Conservation (phyloP, 1,140 invertebrate genomes). For the Drosophila insularis region DNA sequence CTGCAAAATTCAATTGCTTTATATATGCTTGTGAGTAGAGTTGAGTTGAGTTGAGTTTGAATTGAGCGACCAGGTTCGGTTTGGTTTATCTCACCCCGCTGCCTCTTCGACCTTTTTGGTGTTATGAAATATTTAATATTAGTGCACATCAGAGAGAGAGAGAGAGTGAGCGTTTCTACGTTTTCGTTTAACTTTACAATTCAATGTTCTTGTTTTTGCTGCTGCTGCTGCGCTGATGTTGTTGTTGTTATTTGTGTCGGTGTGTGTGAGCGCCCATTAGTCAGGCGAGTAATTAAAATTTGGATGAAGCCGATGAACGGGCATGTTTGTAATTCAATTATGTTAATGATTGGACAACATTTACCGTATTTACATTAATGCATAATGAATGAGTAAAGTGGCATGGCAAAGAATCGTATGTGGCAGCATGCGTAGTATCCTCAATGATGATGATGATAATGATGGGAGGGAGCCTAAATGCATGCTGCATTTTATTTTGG, state of each 20-base stretch:
- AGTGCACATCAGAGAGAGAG: not conserved
- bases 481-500: constrained; percentile 55
- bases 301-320: constrained; percentile 64
- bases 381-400: constrained; percentile 77
- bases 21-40: constrained; percentile 36
- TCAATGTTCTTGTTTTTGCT: constrained; percentile 22
- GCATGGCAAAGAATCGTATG: constrained; percentile 9
- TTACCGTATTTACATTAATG: constrained; percentile 83
- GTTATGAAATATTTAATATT: constrained; percentile 72
- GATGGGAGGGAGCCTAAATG: constrained; percentile 35
- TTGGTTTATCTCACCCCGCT: too few species aligned
- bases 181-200: constrained; percentile 17
- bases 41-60: not conserved
- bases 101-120: not conserved
- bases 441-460: not conserved
- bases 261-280: constrained; percentile 63
- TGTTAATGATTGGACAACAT: constrained; percentile 83
- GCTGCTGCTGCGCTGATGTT: too few species aligned
- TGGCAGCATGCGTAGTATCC: not conserved
- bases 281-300: constrained; percentile 77
- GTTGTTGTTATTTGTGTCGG: too few species aligned
- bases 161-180: not conserved
- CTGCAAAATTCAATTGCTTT: constrained; percentile 78
- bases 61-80: too few species aligned
- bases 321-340: constrained; percentile 82